These are phyloP conservation scores for Microchrysa polita DNA, from an alignment of 2,888 invertebrate species.

Conservation along the genomic window DNA sequence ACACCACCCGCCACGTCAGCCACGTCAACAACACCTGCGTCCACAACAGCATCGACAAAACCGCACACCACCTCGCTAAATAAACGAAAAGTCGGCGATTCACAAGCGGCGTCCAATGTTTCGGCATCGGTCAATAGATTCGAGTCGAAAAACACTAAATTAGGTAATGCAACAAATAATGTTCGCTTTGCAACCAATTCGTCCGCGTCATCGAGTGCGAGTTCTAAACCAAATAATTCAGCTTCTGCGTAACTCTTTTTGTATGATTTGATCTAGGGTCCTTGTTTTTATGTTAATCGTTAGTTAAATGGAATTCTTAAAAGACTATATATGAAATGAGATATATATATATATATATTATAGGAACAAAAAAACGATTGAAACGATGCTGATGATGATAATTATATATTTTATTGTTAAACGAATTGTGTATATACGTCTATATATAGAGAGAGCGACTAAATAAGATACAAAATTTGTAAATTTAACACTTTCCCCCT, in stretches of 20 bases:
- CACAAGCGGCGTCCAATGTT: background rate
- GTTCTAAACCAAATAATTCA: constrained; percentile 28
- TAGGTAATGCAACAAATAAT: constrained; percentile 20
- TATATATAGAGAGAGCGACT: no score
- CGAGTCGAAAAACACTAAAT: constrained; percentile 13
- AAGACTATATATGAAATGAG: constrained; percentile 5
- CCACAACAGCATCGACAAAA: background rate
- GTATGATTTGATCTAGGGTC: no score
- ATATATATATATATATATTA: no score
- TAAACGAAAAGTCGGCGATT: background rate
- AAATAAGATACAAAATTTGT: constrained; percentile 11
- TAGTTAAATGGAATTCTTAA: constrained; percentile 12
- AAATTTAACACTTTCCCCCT: constrained; percentile 11
- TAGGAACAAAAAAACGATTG: no score
- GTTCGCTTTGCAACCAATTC: constrained; percentile 14
- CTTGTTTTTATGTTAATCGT: no score
- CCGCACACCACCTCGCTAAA: background rate
- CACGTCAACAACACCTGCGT: background rate
- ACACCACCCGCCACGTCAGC: no score
- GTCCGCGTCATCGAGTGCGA: background rate
- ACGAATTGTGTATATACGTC: constrained; percentile 17
- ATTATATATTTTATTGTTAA: constrained; percentile 20
- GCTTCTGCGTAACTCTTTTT: constrained; percentile 15
- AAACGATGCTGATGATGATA: no score
- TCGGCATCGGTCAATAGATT: background rate